Conservation (phyloP, 1,140 invertebrate genomes). For the Hylaeus anthracinus region DNA sequence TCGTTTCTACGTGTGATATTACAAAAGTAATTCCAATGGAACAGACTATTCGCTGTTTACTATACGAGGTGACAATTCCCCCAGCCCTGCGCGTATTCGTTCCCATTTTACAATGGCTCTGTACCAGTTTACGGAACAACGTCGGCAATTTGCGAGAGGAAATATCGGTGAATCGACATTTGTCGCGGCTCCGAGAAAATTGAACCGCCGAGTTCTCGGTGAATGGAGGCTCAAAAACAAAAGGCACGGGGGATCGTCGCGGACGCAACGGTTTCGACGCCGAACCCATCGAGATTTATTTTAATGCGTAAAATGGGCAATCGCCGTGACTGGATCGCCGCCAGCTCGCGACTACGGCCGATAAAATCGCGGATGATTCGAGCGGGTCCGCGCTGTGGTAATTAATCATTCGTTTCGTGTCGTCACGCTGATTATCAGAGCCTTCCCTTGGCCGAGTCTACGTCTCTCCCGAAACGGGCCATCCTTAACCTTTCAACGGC, state of each 20-base stretch:
- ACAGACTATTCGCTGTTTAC: no score
- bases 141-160: conserved; percentile 17
- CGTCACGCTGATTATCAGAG: conserved; percentile 4
- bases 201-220: neutral
- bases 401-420: conserved; percentile 31
- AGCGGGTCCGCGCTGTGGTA: neutral
- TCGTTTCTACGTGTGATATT: no score
- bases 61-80: no score
- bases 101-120: neutral
- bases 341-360: conserved; percentile 8
- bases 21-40: no score
- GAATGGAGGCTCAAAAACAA: conserved; percentile 2
- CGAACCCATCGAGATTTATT: conserved; percentile 26
- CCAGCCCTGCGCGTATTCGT: no score
- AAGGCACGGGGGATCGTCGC: neutral
- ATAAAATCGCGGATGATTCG: conserved; percentile 33
- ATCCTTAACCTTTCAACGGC: no score
- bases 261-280: neutral
- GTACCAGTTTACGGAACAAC: neutral
- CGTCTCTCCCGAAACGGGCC: no score
- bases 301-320: conserved; percentile 45
- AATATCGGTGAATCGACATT: conserved; percentile 33
- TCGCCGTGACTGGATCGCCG: conserved; percentile 43
- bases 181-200: conserved; percentile 2
- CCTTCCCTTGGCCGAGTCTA: neutral